phyloP scores from a whole-genome alignment of 2,113 vertebrate genomes.

The Aspiorhynchus laticeps region DNA sequence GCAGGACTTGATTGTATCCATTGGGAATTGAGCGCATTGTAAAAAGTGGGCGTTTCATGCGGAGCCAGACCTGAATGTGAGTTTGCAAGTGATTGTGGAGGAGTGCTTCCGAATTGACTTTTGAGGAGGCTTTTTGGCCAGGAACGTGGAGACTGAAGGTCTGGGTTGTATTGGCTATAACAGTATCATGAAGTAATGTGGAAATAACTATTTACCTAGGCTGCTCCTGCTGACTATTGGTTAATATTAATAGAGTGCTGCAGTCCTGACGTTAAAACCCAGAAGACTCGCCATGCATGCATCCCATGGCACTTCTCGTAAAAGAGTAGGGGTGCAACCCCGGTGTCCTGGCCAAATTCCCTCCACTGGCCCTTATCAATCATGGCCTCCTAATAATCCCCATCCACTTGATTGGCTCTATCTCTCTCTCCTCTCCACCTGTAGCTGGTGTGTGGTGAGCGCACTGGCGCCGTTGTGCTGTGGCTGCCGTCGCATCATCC shows the following conservation, averaged over 20 bases:
- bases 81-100: neutral
- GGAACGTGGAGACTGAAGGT: neutral
- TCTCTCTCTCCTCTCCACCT: no score
- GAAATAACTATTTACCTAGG: neutral
- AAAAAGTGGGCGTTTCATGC: neutral
- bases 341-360: no score
- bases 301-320: no score
- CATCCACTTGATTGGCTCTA: no score
- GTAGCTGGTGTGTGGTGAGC: no score
- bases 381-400: no score
- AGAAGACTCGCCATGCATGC: neutral
- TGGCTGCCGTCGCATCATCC: no score
- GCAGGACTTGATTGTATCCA: neutral
- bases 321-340: no score
- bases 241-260: neutral
- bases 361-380: no score
- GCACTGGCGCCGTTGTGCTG: no score
- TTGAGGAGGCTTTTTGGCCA: neutral
- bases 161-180: neutral
- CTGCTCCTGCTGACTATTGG: no score
- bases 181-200: neutral
- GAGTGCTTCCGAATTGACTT: neutral
- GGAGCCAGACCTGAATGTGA: constrained; percentile 3
- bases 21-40: constrained; percentile 3
- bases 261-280: neutral